phyloP scores from a whole-genome alignment of 2,797 vertebrate species.

The Falco cherrug region DNA sequence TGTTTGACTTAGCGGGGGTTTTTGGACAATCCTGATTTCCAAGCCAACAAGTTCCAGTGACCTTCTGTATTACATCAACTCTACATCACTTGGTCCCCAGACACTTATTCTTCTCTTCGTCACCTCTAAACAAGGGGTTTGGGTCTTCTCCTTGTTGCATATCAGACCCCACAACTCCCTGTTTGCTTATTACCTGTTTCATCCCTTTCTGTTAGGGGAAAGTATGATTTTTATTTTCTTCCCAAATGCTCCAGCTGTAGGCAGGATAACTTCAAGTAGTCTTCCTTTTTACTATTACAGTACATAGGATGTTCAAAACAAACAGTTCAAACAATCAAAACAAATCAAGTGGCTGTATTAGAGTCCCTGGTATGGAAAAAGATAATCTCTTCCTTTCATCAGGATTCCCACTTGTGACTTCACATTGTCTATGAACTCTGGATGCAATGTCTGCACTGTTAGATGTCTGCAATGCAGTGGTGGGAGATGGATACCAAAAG shows the following conservation, averaged over 20 bases:
- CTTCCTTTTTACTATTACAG: background rate
- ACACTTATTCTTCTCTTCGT: background rate
- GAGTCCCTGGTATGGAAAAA: background rate
- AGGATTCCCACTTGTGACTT: background rate
- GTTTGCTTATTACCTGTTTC: background rate
- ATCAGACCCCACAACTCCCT: background rate
- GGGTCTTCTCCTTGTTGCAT: background rate
- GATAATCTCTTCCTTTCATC: background rate
- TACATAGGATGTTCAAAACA: background rate
- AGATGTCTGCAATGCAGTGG: background rate
- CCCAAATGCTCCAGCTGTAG: background rate
- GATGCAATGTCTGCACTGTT: background rate
- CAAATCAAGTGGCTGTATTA: background rate
- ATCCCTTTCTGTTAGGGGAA: background rate
- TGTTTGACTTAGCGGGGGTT: fast-evolving
- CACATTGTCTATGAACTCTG: background rate
- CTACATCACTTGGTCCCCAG: background rate
- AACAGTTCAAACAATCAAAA: background rate
- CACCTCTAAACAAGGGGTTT: background rate
- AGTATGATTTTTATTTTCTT: background rate
- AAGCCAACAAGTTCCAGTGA: background rate
- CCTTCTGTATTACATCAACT: background rate
- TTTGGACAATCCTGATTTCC: background rate
- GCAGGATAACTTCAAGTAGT: background rate
- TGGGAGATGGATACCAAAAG: background rate